Percentiles rank a stretch among this genome's conserved stretches.
Conservation (phyloP, 2,888 invertebrate species). For the Ochropacha duplaris region DNA sequence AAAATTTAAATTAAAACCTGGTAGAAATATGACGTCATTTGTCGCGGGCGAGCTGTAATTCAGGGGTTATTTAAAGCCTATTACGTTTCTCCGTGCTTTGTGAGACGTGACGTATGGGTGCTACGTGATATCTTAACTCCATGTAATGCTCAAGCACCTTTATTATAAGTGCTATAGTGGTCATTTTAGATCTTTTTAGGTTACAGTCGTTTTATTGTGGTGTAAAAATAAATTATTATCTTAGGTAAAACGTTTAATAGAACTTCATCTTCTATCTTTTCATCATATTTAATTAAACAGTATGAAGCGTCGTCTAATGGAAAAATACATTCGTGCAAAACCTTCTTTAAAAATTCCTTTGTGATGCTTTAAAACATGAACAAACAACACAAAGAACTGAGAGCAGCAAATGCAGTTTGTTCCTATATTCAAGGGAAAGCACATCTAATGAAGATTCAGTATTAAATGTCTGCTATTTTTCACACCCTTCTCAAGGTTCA, state of each 20-base stretch:
- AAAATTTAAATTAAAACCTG: constrained; percentile 60
- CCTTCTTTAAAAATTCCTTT: background rate
- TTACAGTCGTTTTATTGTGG: background rate
- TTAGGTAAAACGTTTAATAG: no score
- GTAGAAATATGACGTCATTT: constrained; percentile 63
- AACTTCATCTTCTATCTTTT: no score
- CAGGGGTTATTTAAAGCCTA: constrained; percentile 60
- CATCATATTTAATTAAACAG: no score
- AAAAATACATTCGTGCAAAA: background rate
- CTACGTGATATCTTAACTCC: constrained; percentile 44
- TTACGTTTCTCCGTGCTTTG: constrained; percentile 27
- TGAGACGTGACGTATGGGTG: constrained; percentile 39
- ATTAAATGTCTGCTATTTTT: background rate
- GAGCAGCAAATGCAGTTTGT: background rate
- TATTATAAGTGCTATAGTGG: background rate
- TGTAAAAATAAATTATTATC: no score
- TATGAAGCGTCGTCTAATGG: background rate
- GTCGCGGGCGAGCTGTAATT: constrained; percentile 57
- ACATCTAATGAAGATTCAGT: constrained; percentile 1
- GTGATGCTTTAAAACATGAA: background rate
- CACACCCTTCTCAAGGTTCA: background rate
- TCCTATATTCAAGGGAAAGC: background rate
- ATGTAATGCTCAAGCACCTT: constrained; percentile 13
- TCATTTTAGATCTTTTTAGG: background rate
- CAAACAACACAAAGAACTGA: background rate